Evolutionary conservation across 2,888 invertebrate genomes (phyloP), one percentile per base, ranked within the genome.

Genomic region (Carcina quercana): DNA sequence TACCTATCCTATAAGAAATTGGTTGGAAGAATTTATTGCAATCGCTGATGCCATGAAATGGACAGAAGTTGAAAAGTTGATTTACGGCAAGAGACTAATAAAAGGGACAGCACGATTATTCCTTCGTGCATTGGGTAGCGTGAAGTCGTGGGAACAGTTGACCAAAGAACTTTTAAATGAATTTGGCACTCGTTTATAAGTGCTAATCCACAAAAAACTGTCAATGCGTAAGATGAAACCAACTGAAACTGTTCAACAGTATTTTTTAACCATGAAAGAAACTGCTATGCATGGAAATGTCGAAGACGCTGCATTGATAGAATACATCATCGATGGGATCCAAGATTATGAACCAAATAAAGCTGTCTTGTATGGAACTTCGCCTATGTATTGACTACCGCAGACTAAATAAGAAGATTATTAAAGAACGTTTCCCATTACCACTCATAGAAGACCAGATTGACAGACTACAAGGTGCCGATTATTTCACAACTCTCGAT

Each of bases 251-350:
- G 45, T 50, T 5, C 59, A 60, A 35, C 60, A 70, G 32, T 73
- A 67, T 39, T 53, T 59, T 10, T 35, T 64, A 3, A 30, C 10
- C 7, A 71, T 68, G 63, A 56, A 55, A 35, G 64, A 71, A 40
- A 36, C 67, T n/a, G 66, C 59, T 12, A 41, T 50, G 5, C 50
- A 60, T 28, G 64, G 50, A 1, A 42, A 42, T 2, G 42, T 68
- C 14, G 65, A 69, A 41, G 49, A 51, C 15, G 55, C 40, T 28
- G 59, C 50, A 13, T 24, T 67, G 4, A 67, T 64, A 3, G 60
- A 65, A 27, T 72, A 66, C 37, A 50, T 68, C 0, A 63, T 70
- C 3, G 64, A 71, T 37, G 67, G 62, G 1, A 61, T 72, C 6
- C 30, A 33, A 1, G 61, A 60, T 20, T 10, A 27, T 2, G 48